These are phyloP conservation scores for Pterocles burchelli DNA, from an alignment of 2,113 vertebrate species.

Conservation along the genomic window DNA sequence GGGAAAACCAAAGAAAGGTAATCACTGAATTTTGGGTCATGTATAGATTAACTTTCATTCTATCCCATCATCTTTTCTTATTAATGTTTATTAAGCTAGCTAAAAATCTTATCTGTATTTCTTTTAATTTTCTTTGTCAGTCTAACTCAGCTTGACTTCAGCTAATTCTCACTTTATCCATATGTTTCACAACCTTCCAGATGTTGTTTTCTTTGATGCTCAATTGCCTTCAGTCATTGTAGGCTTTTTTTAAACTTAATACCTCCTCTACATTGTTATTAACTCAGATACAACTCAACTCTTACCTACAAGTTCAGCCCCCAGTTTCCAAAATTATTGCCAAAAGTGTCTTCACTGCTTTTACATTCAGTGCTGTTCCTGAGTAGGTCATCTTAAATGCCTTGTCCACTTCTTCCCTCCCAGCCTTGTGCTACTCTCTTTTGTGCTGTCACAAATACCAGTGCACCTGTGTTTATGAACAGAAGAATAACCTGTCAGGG, in stretches of 20 bases:
- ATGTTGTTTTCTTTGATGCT: neutral
- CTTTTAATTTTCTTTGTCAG: neutral
- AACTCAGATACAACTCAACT: neutral
- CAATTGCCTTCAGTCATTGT: neutral
- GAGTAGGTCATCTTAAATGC: neutral
- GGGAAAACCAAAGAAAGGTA: neutral
- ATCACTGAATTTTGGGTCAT: neutral
- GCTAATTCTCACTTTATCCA: neutral
- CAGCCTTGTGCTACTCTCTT: neutral
- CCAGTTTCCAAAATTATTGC: neutral
- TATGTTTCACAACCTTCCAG: neutral
- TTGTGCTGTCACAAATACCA: neutral
- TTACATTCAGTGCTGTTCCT: neutral
- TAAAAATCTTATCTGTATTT: neutral
- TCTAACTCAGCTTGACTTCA: neutral
- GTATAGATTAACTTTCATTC: neutral
- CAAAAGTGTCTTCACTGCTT: neutral
- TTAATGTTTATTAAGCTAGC: neutral
- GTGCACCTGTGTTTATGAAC: neutral
- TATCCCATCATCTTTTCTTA: neutral
- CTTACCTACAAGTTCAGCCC: neutral
- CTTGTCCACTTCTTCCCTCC: neutral
- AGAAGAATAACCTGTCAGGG: neutral
- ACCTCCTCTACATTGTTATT: neutral
- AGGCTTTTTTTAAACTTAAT: neutral